Evolutionary conservation across 2,888 invertebrate species (phyloP), one percentile per base, ranked within the genome.

Genomic region (Cremastobaeus sp.): DNA sequence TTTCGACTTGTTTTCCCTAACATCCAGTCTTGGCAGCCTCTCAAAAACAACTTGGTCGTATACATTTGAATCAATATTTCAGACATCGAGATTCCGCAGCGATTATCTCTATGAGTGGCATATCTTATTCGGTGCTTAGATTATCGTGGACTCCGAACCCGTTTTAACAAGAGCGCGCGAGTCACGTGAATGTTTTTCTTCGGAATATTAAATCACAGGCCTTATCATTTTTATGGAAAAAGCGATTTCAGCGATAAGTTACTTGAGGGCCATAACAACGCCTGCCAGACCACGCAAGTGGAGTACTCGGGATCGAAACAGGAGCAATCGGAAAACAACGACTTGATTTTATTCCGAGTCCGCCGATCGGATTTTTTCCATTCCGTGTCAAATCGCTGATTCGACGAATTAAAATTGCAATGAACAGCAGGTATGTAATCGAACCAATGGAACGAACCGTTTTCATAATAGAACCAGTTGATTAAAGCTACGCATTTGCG

Each of bases 401-500:
- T 43, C 39, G 28, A 35, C 39, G 41, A 66, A 52, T 68, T 57
- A 65, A 65, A 65, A 55, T 37, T 30, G 55, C 47, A 65, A 21
- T 28, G 39, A 15, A 43, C 6, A 35, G 50, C 11, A 11, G 12
- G 6, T 60, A 50, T 76, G 73, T 71, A 66, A 76, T 79, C 74
- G 73, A 77, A 78, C 52, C 76, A 73, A 70, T 64, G 71, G 70
- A 62, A 62, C 11, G 48, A 60, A 69, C 73, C 73, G 76, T 76
- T 76, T 77, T 65, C 54, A 79, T 82, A 81, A 79, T 77, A 75
- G 78, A 77, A 43, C 74, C 48, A 70, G 79, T 76, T 82, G 81
- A 82, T 80, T 82, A 79, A 82, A 81, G 78, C 80, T 77, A 66
- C 70, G 74, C 77, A 77, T 79, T 81, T 78, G 78, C 55, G 76